These are phyloP conservation scores for Rosalia funebris DNA, from an alignment of 2,888 invertebrate species.

Conservation along the genomic window DNA sequence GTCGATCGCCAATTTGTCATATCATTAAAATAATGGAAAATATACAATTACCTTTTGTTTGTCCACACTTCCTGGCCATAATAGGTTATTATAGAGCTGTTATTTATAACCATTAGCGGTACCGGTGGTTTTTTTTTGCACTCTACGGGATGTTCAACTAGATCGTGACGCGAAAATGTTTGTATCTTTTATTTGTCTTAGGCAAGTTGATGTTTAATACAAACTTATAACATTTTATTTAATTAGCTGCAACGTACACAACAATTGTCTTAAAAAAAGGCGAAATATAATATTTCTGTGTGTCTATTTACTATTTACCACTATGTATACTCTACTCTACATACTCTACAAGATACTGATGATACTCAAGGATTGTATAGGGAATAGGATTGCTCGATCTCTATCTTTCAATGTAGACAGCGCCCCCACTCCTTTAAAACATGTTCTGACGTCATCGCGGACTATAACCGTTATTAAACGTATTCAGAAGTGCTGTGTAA, in stretches of 20 bases:
- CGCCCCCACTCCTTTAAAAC: too few relatives aligned
- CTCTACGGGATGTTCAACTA: background rate
- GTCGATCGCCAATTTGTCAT: constrained; percentile 8
- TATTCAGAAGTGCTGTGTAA: too few relatives aligned
- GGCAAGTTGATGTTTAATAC: background rate
- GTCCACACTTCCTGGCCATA: constrained; percentile 18
- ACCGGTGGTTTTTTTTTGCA: background rate
- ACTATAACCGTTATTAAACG: too few relatives aligned
- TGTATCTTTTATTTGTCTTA: background rate
- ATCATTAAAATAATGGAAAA: constrained; percentile 14
- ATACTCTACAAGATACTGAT: too few relatives aligned
- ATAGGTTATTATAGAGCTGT: background rate
- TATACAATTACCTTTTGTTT: constrained; percentile 13
- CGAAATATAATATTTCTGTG: too few relatives aligned
- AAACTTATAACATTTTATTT: background rate
- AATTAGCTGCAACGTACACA: background rate
- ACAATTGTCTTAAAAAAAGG: background rate
- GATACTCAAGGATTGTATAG: too few relatives aligned
- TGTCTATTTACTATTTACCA: too few relatives aligned
- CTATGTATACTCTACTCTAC: too few relatives aligned
- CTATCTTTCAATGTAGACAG: too few relatives aligned
- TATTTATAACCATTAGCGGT: background rate
- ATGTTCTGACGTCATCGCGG: too few relatives aligned
- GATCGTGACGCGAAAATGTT: background rate
- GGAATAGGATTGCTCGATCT: too few relatives aligned